Conservation (phyloP, 2,113 vertebrate genomes). For the Cyanoramphus novaezelandiae region DNA sequence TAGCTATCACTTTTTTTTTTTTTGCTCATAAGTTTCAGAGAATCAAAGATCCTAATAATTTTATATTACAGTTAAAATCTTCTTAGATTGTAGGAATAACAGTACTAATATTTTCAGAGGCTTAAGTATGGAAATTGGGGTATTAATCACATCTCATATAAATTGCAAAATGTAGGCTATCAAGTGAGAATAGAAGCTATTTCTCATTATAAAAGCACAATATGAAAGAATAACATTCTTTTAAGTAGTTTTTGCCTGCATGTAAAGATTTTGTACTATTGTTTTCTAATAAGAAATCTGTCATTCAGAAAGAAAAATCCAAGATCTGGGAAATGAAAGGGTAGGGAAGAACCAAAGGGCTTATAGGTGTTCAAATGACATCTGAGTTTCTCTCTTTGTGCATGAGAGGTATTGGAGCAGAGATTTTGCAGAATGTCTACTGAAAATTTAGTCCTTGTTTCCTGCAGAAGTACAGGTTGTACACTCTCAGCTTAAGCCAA, state of each 20-base stretch:
- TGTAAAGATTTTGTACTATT: slow-evolving; percentile 25
- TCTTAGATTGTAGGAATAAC: neutral
- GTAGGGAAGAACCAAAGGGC: neutral
- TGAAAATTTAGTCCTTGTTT: neutral
- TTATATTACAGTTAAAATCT: neutral
- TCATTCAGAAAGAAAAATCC: neutral
- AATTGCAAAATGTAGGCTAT: slow-evolving; percentile 16
- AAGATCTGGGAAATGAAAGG: neutral
- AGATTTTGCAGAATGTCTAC: neutral
- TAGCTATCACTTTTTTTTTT: neutral
- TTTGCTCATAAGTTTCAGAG: neutral
- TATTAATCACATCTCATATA: slow-evolving; percentile 18
- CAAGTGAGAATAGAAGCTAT: neutral
- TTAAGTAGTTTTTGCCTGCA: slow-evolving; percentile 8
- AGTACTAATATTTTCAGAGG: slow-evolving; percentile 17
- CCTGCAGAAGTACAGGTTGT: neutral
- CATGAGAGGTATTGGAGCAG: neutral
- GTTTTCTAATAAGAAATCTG: slow-evolving; percentile 21
- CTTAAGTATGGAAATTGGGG: slow-evolving; percentile 31
- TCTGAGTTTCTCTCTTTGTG: neutral
- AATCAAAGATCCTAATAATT: neutral
- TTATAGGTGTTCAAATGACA: neutral
- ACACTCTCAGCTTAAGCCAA: fast-evolving
- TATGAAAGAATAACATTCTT: slow-evolving; percentile 35
- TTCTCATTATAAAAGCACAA: slow-evolving; percentile 10